Evolutionary conservation across 1,140 invertebrate genomes (phyloP), one percentile per base, ranked within the genome.

Genomic region (Conus ventricosus): DNA sequence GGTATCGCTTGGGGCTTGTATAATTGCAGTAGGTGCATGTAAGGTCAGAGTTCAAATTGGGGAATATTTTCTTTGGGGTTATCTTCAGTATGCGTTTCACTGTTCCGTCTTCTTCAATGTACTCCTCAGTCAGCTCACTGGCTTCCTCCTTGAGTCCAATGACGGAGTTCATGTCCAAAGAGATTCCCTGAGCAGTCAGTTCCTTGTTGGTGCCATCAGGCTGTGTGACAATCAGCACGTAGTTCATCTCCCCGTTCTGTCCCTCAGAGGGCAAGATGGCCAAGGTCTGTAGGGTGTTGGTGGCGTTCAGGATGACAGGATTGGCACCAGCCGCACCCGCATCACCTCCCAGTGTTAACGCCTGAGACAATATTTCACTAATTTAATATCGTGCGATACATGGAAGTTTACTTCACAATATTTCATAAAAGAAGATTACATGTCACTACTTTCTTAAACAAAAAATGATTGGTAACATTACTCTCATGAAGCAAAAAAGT

Each of bases 11-110:
- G 1, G 97, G 97, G 94, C 97, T 98, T 1, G 97, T 98, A 94
- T 99, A 99, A 93, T 97, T 97, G 94, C 98, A 99, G 92, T 98
- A 98, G 91, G 97, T 97, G 94, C 98, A 99, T 96, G 97, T 97
- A 86, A 95, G 89, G 76, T 93, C 91, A 5, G 92, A 97, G 97
- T 78, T 97, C 97, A 96, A 3, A 96, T 96, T 23, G 20, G 67
- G 75, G 93, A 97, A 97, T 13, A 96, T 96, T 94, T 97, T 97
- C 92, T 97, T 97, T 4, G 96, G 96, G 23, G 96, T 93, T 20
- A 97, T 96, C 94, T 97, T 97, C 8, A 97, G 90, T 0, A 95
- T 90, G 85, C 89, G 90, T 84, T 89, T 90, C 71, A 90, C 92
- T n/a, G 85, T 93, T 54, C 97, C 97, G 93, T 97, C 97, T 51